phyloP scores from a whole-genome alignment of 1,140 invertebrate genomes.

The silkworm (Bombyx mori) region ASM3026992v2 NC_085128.1:12059501-12060000 shows the following conservation, averaged over 20 bases:
- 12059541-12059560: conserved; percentile 54
- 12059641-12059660: no score
- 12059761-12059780: no score
- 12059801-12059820: no score
- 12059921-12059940: conserved; percentile 19
- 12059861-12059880: conserved; percentile 2
- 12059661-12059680: no score
- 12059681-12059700: no score
- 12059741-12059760: no score
- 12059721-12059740: no score
- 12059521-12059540: conserved; percentile 54
- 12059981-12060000: conserved; percentile 35
- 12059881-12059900: background rate
- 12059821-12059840: no score
- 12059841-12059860: background rate
- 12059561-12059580: conserved; percentile 62
- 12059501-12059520: conserved; percentile 63
- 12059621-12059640: no score
- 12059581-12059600: conserved; percentile 23
- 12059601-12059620: no score
- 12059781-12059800: no score
- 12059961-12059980: conserved; percentile 37
- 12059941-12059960: conserved; percentile 28
- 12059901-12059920: conserved; percentile 8
- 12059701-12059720: no score